Conservation (phyloP, 2,113 vertebrate genomes). For the Xiphophorus hellerii region DNA sequence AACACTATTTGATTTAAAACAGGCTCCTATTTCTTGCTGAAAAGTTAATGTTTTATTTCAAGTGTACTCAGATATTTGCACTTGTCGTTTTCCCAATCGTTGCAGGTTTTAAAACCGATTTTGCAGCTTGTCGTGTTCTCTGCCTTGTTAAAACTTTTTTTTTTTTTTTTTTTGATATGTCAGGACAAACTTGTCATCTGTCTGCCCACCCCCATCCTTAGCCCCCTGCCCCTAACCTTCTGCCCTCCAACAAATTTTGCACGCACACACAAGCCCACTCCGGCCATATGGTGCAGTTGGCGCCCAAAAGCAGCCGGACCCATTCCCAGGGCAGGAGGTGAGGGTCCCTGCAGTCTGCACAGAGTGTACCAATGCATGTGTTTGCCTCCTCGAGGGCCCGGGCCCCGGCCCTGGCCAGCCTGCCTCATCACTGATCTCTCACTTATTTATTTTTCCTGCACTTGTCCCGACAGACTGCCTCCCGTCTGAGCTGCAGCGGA, state of each 20-base stretch:
- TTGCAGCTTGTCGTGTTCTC: background rate
- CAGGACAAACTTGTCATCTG: constrained; percentile 68
- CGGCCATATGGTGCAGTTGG: constrained; percentile 84
- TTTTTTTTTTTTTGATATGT: constrained; percentile 16
- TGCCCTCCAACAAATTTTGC: constrained; percentile 71
- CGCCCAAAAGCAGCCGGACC: constrained; percentile 82
- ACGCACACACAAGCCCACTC: constrained; percentile 68
- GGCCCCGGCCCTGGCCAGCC: constrained; percentile 55
- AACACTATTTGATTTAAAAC: no score
- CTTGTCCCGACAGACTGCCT: constrained; percentile 60
- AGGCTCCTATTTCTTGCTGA: no score
- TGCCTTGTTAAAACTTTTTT: background rate
- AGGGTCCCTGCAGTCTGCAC: constrained; percentile 70
- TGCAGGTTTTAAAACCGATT: background rate
- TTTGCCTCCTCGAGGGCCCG: constrained; percentile 53
- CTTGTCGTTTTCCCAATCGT: no score
- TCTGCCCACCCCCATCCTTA: constrained; percentile 61
- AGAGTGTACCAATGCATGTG: constrained; percentile 29
- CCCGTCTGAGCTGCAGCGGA: constrained; percentile 64
- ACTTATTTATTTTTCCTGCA: constrained; percentile 46
- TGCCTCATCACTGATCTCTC: constrained; percentile 43
- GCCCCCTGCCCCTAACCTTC: constrained; percentile 81
- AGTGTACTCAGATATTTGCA: no score
- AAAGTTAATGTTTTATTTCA: no score
- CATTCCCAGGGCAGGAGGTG: constrained; percentile 84